phyloP scores from a whole-genome alignment of 2,797 vertebrate genomes.

The Pipistrellus pygmaeus region DNA sequence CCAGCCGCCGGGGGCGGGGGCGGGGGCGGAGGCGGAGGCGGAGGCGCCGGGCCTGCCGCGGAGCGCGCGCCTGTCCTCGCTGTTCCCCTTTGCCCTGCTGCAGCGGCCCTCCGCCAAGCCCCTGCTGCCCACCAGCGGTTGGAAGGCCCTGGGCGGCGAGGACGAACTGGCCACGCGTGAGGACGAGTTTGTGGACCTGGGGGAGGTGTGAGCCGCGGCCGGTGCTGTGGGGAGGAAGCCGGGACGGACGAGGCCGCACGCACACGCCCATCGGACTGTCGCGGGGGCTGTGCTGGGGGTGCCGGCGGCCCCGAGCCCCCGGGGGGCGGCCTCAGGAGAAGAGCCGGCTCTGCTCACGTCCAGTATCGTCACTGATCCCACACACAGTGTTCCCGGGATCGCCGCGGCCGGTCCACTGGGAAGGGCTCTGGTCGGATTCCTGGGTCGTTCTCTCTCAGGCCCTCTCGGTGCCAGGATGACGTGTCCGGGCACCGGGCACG shows the following conservation, averaged over 20 bases:
- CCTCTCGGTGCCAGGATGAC: slow-evolving; percentile 46
- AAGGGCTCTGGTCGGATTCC: slow-evolving; percentile 39
- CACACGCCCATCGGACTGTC: fast-evolving
- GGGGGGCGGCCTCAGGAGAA: slow-evolving; percentile 25
- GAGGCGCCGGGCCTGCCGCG: slow-evolving; percentile 72
- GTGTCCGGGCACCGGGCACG: neutral
- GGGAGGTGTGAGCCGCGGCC: slow-evolving; percentile 75
- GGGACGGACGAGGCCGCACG: neutral
- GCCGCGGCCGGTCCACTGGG: slow-evolving; percentile 1
- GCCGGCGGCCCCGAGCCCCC: neutral
- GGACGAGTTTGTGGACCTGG: slow-evolving; percentile 90
- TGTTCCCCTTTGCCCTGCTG: slow-evolving; percentile 91
- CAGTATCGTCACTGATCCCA: slow-evolving; percentile 1
- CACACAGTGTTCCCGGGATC: neutral
- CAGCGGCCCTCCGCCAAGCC: slow-evolving; percentile 90
- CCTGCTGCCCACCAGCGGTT: slow-evolving; percentile 90
- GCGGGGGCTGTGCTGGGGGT: neutral
- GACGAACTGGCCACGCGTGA: slow-evolving; percentile 91
- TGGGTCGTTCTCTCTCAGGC: neutral
- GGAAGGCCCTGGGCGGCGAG: slow-evolving; percentile 90
- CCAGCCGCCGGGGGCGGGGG: slow-evolving; percentile 52
- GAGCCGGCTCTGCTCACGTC: slow-evolving; percentile 48
- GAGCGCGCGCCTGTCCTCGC: slow-evolving; percentile 89
- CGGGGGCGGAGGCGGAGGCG: no score
- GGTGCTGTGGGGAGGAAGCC: neutral